Evolutionary conservation across 1,140 invertebrate genomes (phyloP), one percentile per base, ranked within the genome.

Genomic region (Limonius californicus): DNA sequence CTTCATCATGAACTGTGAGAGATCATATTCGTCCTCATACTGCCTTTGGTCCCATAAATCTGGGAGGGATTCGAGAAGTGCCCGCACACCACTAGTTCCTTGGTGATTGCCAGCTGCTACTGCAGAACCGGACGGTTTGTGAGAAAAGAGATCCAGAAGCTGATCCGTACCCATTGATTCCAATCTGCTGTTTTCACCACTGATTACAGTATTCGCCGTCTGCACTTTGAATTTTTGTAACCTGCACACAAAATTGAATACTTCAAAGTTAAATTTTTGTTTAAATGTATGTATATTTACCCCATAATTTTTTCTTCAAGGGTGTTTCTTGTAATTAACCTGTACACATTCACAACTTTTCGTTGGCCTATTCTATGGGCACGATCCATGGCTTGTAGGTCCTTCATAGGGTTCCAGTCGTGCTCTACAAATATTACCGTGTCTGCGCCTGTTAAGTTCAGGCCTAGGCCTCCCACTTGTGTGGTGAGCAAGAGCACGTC

Each of bases 341-440:
- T 81, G 77, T 99, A 99, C 0, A 99, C 98, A 80, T 99, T 99
- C 4, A 99, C 98, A 7, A 98, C 96, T 77, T 94, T 94, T 74
- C 95, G 96, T 77, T 99, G 98, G 0, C 98, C 98, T 72, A 99
- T 98, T 57, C 98, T 86, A 82, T 99, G 98, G 14, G 97, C 97
- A 66, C 98, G 84, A 79, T 99, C 98, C 95, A 99, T 99, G 0
- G 97, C 97, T 81, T 98, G 95, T 43, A 98, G 79, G 81, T 99
- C 97, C 78, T 95, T 96, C 93, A 98, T 98, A 0, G 97, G 98
- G 81, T 99, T 99, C 97, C 97, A 99, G 78, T 99, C 98, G 79
- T 99, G 97, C 76, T 99, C 98, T 15, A 99, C 93, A 82, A 99
- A 99, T 68, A 99, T 98, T 9, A 99, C 97, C 0, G 97, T 99